Evolutionary conservation across 2,797 vertebrate species (phyloP).

Genomic region (Phrynocephalus guinanensis): DNA sequence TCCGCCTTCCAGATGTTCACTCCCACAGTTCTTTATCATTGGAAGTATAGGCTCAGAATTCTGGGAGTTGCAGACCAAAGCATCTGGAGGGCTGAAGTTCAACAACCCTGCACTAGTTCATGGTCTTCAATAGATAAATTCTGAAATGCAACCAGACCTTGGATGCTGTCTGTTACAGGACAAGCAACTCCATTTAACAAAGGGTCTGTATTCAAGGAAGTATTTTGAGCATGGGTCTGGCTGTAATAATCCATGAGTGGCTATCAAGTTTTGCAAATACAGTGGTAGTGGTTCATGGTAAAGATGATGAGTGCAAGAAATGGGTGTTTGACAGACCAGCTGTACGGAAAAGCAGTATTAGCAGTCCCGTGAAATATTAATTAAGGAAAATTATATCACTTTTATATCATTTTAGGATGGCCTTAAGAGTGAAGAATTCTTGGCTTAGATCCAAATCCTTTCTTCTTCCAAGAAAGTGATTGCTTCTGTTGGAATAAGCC

Average conservation of each 20-base stretch:
- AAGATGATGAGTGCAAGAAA: background rate
- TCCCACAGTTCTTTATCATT: too few species aligned
- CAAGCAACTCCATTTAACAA: background rate
- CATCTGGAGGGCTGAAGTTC: too few species aligned
- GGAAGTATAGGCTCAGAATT: too few species aligned
- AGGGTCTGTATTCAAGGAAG: background rate
- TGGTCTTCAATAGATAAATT: background rate
- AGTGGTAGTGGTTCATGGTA: background rate
- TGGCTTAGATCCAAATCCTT: background rate
- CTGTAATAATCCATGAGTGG: background rate
- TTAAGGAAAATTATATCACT: background rate
- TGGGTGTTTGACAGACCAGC: background rate
- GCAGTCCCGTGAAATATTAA: background rate
- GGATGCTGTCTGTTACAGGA: background rate
- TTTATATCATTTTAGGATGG: background rate
- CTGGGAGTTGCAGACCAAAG: too few species aligned
- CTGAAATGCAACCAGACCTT: background rate
- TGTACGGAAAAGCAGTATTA: background rate
- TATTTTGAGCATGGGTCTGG: background rate
- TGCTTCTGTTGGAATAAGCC: background rate
- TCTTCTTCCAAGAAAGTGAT: background rate
- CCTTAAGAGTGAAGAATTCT: background rate
- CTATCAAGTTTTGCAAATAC: background rate
- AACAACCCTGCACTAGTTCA: background rate
- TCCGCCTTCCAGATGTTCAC: too few species aligned